Evolutionary conservation across 2,888 invertebrate genomes (phyloP), one percentile per base, ranked within the genome.

Genomic region (Acanthosepion esculentum): DNA sequence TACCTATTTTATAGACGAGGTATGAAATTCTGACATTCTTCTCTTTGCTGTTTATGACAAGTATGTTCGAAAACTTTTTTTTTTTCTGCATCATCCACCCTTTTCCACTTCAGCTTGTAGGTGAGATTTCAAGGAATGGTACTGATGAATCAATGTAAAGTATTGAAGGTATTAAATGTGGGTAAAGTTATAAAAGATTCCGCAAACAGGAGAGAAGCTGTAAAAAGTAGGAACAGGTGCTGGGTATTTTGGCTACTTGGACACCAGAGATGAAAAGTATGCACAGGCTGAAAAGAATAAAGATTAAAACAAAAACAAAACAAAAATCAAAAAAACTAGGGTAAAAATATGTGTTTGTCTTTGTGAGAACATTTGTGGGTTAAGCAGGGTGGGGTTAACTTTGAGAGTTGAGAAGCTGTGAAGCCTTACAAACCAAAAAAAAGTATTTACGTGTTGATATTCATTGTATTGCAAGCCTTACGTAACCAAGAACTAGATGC

Each of bases 141-240:
- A 33, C 78, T n/a, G 33, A 12, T 0, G n/a, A 78, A 33, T 78
- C 78, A 78, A 78, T 78, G 78, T 33, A 2, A 78, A 33, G 78
- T 33, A 78, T 78, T 78, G 33, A 33, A n/a, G 78, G 78, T 33
- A 33, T 33, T 78, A 78, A 78, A 78, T 78, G 78, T 78, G 78
- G 33, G 78, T 15, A 78, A 33, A 78, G 78, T 33, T 78, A 78
- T 78, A n/a, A 78, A 78, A 78, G 78, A n/a, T n/a, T 33, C n/a
- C 20, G 78, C n/a, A 7, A n/a, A 29, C 78, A 78, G 33, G 18
- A 23, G 78, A 78, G 78, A 78, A 33, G 78, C 78, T 33, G n/a
- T 78, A 33, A 78, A 78, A 78, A 78, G 78, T 23, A 78, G 78
- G 78, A 78, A 78, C 78, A 78, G 78, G 78, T 78, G 78, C 78